Base-by-base conservation (phyloP, 2,888 invertebrate genomes). In the Paralinhomoeus sp. region DNA sequence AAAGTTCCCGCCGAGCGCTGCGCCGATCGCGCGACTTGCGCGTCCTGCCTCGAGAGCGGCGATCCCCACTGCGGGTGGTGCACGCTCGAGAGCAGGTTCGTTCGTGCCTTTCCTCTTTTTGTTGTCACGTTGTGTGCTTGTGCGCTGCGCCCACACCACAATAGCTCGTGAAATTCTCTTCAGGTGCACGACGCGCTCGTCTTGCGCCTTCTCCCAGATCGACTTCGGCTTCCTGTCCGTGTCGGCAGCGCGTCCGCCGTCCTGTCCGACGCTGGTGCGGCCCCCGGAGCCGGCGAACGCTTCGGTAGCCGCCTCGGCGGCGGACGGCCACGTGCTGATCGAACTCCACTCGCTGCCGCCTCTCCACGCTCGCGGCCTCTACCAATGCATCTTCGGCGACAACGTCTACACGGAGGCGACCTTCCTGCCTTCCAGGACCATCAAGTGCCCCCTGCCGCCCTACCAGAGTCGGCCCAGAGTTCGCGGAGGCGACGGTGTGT, bases 51-150 rank as follows among this genome's bases (percentile, higher is more conserved):
- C 21, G 50, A 53, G 21, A 55, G 60, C 34, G 56, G 56, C 3
- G 65, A 67, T 48, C 66, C 66, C 1, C 60, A 65, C 49, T 67
- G 67, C 54, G 64, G 64, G 3, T 67, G 65, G 65, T 67, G 65
- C 50, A 57, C 62, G 20, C 55, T 63, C 13, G 62, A 63, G 42
- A 63, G 62, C 42, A 57, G 54, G 61, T 61, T 48, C 44, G 50
- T 43, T 21, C 20, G 21, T 37, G 22, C 37, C 7, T 15, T 24
- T 42, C 7, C 12, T 27, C 5, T 27, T 27, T 27, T 27, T 27
- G 12, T 27, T 27, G 5, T 27, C 27, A n/a, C n/a, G n/a, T n/a
- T n/a, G n/a, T n/a, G n/a, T n/a, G n/a, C n/a, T n/a, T n/a, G n/a
- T n/a, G n/a, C n/a, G n/a, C n/a, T n/a, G n/a, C n/a, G n/a, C n/a